These are phyloP conservation scores for Cylloceria caligata DNA, from an alignment of 2,888 invertebrate species.

Conservation along the genomic window DNA sequence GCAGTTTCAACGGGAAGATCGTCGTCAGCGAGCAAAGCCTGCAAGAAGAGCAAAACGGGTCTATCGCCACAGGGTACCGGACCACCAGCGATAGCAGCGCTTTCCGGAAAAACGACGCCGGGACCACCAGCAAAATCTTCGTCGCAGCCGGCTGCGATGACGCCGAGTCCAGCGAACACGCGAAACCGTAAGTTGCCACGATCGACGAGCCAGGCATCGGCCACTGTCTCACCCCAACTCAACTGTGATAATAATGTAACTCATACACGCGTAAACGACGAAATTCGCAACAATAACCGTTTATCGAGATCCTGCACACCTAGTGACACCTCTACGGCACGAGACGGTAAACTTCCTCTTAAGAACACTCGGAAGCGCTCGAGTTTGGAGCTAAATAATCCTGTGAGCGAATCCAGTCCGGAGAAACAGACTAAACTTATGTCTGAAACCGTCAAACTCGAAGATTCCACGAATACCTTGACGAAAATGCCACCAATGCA, in stretches of 20 bases:
- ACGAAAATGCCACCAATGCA: not conserved
- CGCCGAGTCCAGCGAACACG: slow-evolving; percentile 65
- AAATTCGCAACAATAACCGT: slow-evolving; percentile 65
- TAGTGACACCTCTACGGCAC: slow-evolving; percentile 67
- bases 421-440: slow-evolving; percentile 81
- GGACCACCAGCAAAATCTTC: slow-evolving; percentile 70
- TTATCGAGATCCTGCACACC: slow-evolving; percentile 66
- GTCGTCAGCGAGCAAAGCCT: slow-evolving; percentile 71
- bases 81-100: slow-evolving; percentile 64
- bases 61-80: slow-evolving; percentile 80
- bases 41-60: slow-evolving; percentile 79
- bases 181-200: slow-evolving; percentile 65
- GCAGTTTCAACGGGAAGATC: slow-evolving; percentile 31
- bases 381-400: slow-evolving; percentile 71
- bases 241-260: slow-evolving; percentile 81
- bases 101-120: slow-evolving; percentile 59
- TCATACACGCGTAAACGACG: slow-evolving; percentile 71
- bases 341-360: slow-evolving; percentile 43
- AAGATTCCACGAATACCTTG: slow-evolving; percentile 62
- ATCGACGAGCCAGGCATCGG: slow-evolving; percentile 58
- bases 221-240: slow-evolving; percentile 78
- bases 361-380: slow-evolving; percentile 82
- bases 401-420: slow-evolving; percentile 78
- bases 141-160: slow-evolving; percentile 71
- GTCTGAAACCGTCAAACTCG: slow-evolving; percentile 67